Conservation (phyloP, 2,113 vertebrate species). For the Phasianus colchicus region DNA sequence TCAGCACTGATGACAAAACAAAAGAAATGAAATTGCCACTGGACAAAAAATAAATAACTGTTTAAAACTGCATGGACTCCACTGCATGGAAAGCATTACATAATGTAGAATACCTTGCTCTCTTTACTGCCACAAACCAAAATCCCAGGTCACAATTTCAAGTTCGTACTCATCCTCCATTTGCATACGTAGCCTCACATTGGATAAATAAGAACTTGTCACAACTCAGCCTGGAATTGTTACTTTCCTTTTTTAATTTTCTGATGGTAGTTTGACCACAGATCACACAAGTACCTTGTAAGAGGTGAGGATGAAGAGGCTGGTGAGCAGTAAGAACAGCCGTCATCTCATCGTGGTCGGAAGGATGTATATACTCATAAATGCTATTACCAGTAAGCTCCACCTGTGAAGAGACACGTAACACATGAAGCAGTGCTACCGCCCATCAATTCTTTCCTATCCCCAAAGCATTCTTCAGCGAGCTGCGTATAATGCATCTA, state of each 20-base stretch:
- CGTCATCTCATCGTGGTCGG: conserved; percentile 95
- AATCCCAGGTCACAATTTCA: background rate
- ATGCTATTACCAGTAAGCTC: conserved; percentile 97
- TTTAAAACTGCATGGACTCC: background rate
- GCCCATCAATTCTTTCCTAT: background rate
- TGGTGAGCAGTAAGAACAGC: conserved; percentile 89
- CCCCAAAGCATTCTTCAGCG: background rate
- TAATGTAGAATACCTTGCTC: background rate
- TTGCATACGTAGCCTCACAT: background rate
- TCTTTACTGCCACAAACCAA: background rate
- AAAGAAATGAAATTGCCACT: background rate
- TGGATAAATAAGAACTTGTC: background rate
- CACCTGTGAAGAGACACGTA: conserved; percentile 79
- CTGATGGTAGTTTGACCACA: background rate
- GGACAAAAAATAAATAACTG: background rate
- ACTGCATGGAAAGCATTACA: background rate
- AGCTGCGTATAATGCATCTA: background rate
- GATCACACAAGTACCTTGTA: conserved; percentile 82
- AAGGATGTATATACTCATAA: conserved; percentile 96
- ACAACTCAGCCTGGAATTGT: background rate
- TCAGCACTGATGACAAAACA: background rate
- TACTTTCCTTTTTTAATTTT: background rate
- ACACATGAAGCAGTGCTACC: background rate
- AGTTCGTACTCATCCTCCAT: background rate
- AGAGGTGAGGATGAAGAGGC: conserved; percentile 86